Evolutionary conservation across 2,888 invertebrate species (phyloP).

Genomic region (Diadegma fenestrale): DNA sequence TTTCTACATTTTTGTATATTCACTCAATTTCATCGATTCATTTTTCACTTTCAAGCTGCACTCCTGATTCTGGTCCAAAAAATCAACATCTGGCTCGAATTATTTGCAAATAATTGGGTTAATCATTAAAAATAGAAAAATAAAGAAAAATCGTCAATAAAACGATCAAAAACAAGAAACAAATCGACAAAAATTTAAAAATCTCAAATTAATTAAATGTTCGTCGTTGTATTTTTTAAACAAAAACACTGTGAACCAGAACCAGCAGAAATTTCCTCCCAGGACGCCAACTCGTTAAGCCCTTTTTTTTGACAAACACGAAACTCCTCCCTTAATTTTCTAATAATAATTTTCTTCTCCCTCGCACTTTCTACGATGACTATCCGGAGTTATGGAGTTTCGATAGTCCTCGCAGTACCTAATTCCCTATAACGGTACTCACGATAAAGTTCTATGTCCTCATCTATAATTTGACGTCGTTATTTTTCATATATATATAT

Average conservation of each 20-base stretch:
- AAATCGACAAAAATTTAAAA: neutral
- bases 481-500: constrained; percentile 41
- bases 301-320: constrained; percentile 15
- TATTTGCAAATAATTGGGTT: too few species aligned
- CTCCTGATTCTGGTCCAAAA: constrained; percentile 13
- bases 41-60: constrained; percentile 16
- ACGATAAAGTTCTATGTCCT: constrained; percentile 14
- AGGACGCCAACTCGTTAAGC: constrained; percentile 2
- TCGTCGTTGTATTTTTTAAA: constrained; percentile 26
- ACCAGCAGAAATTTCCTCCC: constrained; percentile 15
- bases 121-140: neutral
- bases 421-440: constrained; percentile 20
- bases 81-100: constrained; percentile 29
- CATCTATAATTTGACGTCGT: constrained; percentile 62
- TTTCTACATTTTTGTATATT: constrained; percentile 27
- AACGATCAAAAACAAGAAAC: neutral
- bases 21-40: neutral
- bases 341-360: constrained; percentile 37
- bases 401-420: constrained; percentile 36
- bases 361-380: neutral
- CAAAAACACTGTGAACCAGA: constrained; percentile 5
- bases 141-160: neutral
- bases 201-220: neutral
- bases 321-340: constrained; percentile 63
- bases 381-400: constrained; percentile 12